Evolutionary conservation across 2,113 vertebrate genomes (phyloP).

Genomic region (Gnathonemus longibarbis): DNA sequence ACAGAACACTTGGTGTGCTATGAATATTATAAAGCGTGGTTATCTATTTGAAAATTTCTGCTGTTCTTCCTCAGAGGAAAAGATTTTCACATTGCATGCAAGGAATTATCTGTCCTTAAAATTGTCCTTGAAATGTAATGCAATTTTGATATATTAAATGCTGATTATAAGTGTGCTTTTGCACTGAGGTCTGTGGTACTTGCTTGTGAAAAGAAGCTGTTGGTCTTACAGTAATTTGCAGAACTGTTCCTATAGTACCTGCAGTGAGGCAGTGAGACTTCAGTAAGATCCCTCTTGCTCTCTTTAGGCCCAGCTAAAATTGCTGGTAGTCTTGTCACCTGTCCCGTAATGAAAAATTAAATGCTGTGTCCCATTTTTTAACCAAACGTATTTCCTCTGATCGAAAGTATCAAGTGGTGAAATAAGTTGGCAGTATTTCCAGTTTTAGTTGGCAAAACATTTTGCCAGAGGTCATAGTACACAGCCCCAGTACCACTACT

Average conservation of each 20-base stretch:
- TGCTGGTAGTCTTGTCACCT: background rate
- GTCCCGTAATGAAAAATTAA: background rate
- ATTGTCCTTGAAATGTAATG: background rate
- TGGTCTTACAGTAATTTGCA: background rate
- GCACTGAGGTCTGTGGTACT: background rate
- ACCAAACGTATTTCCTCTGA: background rate
- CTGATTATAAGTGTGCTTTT: background rate
- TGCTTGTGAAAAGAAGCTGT: background rate
- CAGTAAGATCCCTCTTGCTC: background rate
- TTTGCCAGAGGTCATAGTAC: too few relatives aligned
- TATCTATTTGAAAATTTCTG: background rate
- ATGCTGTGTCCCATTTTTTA: background rate
- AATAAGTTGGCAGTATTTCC: too few relatives aligned
- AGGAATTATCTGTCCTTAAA: background rate
- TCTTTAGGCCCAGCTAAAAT: background rate
- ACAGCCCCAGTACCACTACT: too few relatives aligned
- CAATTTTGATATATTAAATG: background rate
- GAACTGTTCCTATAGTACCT: background rate
- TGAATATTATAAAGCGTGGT: background rate
- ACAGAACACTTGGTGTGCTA: background rate
- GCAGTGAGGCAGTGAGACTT: background rate
- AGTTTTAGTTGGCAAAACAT: too few relatives aligned
- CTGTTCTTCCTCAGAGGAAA: background rate
- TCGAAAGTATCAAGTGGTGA: background rate
- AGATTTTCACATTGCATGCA: background rate